These are phyloP conservation scores for Drosophila nigricruria DNA, from an alignment of 2,888 invertebrate genomes.

Conservation along the genomic window DNA sequence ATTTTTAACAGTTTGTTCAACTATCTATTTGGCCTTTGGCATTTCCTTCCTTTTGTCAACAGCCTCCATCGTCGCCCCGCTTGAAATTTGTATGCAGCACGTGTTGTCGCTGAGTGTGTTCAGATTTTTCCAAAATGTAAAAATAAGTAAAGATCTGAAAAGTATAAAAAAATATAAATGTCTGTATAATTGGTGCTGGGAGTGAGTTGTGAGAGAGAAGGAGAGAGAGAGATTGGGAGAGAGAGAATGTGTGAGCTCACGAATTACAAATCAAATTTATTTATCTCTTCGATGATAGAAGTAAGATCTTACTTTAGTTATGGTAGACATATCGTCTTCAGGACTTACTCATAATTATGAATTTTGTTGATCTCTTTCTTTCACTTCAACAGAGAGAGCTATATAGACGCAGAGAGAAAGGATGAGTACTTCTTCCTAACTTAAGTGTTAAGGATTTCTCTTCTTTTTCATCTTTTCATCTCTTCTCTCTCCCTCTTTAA, in stretches of 20 bases:
- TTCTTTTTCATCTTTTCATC: neutral
- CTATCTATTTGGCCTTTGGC: slow-evolving; percentile 46
- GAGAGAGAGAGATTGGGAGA: no score
- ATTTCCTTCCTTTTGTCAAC: slow-evolving; percentile 28
- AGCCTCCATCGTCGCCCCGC: neutral
- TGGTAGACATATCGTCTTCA: neutral
- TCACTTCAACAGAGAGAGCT: no score
- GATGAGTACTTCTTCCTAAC: no score
- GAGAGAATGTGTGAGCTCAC: no score
- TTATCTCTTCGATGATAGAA: neutral
- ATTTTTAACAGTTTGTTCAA: slow-evolving; percentile 41
- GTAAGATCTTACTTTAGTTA: neutral
- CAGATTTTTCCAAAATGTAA: slow-evolving; percentile 26
- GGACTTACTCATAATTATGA: neutral
- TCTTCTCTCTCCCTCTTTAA: neutral
- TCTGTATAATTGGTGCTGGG: neutral
- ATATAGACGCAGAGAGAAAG: no score
- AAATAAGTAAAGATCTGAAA: slow-evolving; percentile 5
- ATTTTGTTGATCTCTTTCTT: neutral
- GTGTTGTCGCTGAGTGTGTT: slow-evolving; percentile 19
- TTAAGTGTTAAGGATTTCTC: neutral
- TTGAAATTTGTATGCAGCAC: slow-evolving; percentile 37
- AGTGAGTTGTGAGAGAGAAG: neutral
- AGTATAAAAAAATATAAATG: neutral
- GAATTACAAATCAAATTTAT: neutral